Evolutionary conservation across 2,797 vertebrate species (phyloP).

Genomic region (Heterohyrax brucei): DNA sequence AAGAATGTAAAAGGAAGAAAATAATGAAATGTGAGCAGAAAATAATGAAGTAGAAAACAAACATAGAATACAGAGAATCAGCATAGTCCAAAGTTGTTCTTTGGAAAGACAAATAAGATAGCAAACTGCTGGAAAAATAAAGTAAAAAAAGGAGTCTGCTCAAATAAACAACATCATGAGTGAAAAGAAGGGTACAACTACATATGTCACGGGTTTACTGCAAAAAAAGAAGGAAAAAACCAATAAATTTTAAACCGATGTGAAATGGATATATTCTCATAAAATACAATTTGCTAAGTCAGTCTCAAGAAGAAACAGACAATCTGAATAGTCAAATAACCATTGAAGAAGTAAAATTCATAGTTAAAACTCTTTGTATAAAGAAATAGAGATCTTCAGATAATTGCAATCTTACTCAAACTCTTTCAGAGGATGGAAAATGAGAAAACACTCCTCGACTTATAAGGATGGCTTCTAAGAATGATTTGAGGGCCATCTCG

Average conservation of each 20-base stretch:
- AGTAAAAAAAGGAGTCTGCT: background rate
- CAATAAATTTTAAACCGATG: background rate
- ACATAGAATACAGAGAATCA: background rate
- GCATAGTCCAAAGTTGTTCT: background rate
- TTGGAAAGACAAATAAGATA: background rate
- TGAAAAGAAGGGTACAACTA: background rate
- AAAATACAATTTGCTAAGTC: conserved; percentile 18
- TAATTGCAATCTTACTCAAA: background rate
- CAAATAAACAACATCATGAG: background rate
- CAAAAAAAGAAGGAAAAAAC: background rate
- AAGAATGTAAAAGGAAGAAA: background rate
- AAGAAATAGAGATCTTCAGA: background rate
- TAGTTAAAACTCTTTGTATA: conserved; percentile 13
- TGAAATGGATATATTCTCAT: background rate
- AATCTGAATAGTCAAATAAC: background rate
- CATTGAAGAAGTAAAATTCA: background rate
- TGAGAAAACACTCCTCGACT: background rate
- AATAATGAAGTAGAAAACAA: conserved; percentile 26
- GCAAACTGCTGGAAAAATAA: background rate
- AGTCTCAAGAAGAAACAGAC: background rate
- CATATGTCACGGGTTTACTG: background rate
- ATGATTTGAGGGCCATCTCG: background rate
- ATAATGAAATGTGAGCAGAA: background rate
- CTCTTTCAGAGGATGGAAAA: background rate
- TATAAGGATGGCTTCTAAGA: background rate